A percentile compares a stretch with the other conserved stretches of the same genome.
Evolutionary conservation across 2,797 vertebrate genomes (phyloP).

Genomic region (Cetoscarus ocellatus): DNA sequence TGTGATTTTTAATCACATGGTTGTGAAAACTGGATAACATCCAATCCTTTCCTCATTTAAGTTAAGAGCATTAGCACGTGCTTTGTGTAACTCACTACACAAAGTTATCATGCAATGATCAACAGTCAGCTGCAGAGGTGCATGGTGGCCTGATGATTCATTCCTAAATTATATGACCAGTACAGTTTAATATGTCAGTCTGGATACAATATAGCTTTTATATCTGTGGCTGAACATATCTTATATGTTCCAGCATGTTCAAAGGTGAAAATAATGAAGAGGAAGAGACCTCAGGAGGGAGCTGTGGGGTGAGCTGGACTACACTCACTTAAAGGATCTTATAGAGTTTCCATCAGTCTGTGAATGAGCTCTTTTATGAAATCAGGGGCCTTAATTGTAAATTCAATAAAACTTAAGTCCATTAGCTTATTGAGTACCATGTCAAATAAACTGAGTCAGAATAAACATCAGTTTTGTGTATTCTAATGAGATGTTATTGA

Average conservation of each 20-base stretch:
- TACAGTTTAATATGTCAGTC: too few species aligned
- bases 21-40: too few species aligned
- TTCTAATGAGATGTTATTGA: conserved; percentile 31
- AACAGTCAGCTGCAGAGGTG: too few species aligned
- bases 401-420: conserved; percentile 26
- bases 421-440: conserved; percentile 41
- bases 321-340: conserved; percentile 5
- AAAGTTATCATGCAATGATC: too few species aligned
- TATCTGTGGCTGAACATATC: neutral
- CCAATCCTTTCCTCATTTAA: too few species aligned
- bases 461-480: conserved; percentile 8
- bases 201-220: too few species aligned
- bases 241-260: too few species aligned
- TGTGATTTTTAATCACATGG: too few species aligned
- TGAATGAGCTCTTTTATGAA: conserved; percentile 22
- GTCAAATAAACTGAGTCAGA: conserved; percentile 29
- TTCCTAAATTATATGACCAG: too few species aligned
- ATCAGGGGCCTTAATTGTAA: conserved; percentile 26
- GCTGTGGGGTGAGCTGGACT: conserved; percentile 8
- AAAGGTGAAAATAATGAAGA: neutral
- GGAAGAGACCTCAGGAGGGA: neutral
- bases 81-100: too few species aligned
- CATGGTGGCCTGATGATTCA: too few species aligned
- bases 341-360: conserved; percentile 21
- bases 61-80: too few species aligned